Conservation (phyloP, 2,797 vertebrate genomes). For the Danio kyathit region DNA sequence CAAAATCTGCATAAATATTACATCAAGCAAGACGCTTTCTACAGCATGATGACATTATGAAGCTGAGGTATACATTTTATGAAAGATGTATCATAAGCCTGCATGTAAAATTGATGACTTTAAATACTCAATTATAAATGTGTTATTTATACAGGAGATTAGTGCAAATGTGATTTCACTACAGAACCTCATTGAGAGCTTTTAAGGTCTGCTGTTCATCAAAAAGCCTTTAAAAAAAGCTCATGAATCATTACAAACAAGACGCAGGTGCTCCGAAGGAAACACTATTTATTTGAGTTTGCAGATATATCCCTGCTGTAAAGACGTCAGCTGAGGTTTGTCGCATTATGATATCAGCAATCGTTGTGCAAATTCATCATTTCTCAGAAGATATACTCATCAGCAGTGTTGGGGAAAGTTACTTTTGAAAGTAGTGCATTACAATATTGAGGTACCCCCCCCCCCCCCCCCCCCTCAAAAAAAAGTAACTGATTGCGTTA, state of each 20-base stretch:
- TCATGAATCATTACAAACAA: slow-evolving; percentile 23
- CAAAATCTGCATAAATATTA: slow-evolving; percentile 8
- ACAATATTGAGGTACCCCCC: too few relatives aligned
- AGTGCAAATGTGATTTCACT: slow-evolving; percentile 10
- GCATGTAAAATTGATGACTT: not conserved
- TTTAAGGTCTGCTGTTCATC: not conserved
- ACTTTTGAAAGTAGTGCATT: too few relatives aligned
- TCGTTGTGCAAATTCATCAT: not conserved
- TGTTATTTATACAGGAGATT: slow-evolving; percentile 25
- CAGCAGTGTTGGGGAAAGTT: too few relatives aligned
- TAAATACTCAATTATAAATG: not conserved
- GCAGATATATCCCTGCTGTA: slow-evolving; percentile 20
- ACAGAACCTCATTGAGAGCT: slow-evolving; percentile 3
- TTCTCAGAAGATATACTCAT: not conserved
- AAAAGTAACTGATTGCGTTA: too few relatives aligned
- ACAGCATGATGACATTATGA: slow-evolving; percentile 1
- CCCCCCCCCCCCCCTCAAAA: too few relatives aligned
- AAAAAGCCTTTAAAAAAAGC: not conserved
- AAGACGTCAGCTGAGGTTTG: not conserved
- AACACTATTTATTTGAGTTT: not conserved
- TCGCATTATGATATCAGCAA: not conserved
- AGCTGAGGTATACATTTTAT: slow-evolving; percentile 17
- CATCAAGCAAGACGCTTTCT: not conserved
- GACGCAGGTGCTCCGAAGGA: not conserved
- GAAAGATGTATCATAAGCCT: not conserved